A percentile compares a stretch with the other conserved stretches of the same genome.
phyloP scores from a whole-genome alignment of 2,888 invertebrate species.

The Hypolimnas misippus region DNA sequence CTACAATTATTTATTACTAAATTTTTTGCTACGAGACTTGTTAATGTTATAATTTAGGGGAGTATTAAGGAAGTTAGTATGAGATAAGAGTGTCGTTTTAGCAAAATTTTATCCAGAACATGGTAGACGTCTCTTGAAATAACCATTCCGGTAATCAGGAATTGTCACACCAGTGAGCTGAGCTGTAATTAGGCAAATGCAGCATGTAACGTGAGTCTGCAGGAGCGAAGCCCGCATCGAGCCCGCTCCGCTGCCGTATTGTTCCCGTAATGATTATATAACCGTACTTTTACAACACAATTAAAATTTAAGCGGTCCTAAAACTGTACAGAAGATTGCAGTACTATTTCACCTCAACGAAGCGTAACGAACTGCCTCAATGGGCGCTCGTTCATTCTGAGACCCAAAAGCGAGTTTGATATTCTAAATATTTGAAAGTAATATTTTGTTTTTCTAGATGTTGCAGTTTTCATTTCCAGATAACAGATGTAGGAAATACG shows the following conservation, averaged over 20 bases:
- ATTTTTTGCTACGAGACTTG: constrained; percentile 15
- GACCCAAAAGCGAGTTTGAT: constrained; percentile 42
- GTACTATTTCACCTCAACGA: constrained; percentile 70
- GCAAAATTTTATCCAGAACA: constrained; percentile 42
- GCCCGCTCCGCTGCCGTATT: constrained; percentile 60
- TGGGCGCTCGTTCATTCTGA: constrained; percentile 53
- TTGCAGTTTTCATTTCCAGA: neutral
- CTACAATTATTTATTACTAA: constrained; percentile 50
- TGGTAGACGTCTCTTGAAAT: constrained; percentile 62
- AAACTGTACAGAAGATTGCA: constrained; percentile 72
- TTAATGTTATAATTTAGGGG: constrained; percentile 14
- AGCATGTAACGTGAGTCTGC: constrained; percentile 68
- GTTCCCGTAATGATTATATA: constrained; percentile 80
- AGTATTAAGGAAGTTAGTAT: constrained; percentile 14
- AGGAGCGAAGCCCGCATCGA: constrained; percentile 48
- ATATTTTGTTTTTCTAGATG: neutral
- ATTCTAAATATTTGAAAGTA: constrained; percentile 19
- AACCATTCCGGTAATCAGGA: constrained; percentile 72
- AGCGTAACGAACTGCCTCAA: constrained; percentile 63
- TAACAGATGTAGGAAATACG: neutral
- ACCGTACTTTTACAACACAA: constrained; percentile 80
- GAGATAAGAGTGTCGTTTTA: constrained; percentile 33
- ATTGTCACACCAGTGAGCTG: constrained; percentile 76
- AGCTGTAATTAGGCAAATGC: constrained; percentile 80
- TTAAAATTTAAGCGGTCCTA: constrained; percentile 81